These are phyloP conservation scores for Tichodroma muraria DNA, from an alignment of 2,113 vertebrate species.

Conservation along the genomic window DNA sequence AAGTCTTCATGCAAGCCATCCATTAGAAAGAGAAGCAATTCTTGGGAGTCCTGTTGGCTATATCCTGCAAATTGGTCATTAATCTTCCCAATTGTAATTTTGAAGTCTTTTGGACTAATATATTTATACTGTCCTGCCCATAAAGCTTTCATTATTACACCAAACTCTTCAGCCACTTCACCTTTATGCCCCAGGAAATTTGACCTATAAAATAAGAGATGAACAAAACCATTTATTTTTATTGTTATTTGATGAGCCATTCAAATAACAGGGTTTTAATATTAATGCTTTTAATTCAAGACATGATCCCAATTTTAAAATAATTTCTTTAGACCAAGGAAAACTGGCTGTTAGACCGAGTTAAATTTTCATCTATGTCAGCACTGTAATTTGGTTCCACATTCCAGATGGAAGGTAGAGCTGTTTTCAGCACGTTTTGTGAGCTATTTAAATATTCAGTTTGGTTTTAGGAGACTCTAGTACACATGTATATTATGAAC, in stretches of 20 bases:
- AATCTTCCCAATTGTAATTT: slow-evolving; percentile 94
- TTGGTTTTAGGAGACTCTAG: background rate
- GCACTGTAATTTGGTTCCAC: background rate
- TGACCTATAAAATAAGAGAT: slow-evolving; percentile 69
- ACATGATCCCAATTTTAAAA: background rate
- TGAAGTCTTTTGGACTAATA: slow-evolving; percentile 94
- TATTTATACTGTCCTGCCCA: slow-evolving; percentile 93
- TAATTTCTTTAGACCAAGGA: background rate
- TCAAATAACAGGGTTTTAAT: background rate
- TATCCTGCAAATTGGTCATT: slow-evolving; percentile 92
- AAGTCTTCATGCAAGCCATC: slow-evolving; percentile 97
- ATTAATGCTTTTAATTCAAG: background rate
- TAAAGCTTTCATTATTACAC: slow-evolving; percentile 93
- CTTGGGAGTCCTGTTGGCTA: slow-evolving; percentile 97
- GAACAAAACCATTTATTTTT: background rate
- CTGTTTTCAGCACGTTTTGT: background rate
- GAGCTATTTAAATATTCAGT: background rate
- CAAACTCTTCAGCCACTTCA: slow-evolving; percentile 97
- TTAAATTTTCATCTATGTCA: background rate
- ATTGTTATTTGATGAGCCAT: too few species aligned
- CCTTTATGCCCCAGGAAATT: slow-evolving; percentile 96
- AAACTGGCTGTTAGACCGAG: background rate
- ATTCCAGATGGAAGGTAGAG: background rate
- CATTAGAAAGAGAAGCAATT: slow-evolving; percentile 95
- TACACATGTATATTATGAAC: background rate